Percentiles rank a stretch among this genome's conserved stretches.
Evolutionary conservation across 2,113 vertebrate species (phyloP).

Genomic region (Dascyllus trimaculatus): DNA sequence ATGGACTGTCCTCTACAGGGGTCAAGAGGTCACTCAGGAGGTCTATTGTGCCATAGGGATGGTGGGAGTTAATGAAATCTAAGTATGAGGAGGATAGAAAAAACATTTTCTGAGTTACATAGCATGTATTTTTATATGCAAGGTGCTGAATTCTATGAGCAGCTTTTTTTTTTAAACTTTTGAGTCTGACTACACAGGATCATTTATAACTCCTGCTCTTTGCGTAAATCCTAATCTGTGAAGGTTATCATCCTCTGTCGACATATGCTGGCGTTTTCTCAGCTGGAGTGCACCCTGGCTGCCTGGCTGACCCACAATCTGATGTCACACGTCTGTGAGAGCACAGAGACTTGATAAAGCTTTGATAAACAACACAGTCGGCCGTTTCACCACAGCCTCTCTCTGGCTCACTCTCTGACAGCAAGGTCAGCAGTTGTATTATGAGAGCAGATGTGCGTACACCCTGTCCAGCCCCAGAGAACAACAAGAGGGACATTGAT

Average conservation of each 20-base stretch:
- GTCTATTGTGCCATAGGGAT: slow-evolving; percentile 49
- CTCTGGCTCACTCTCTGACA: slow-evolving; percentile 71
- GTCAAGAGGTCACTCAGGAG: slow-evolving; percentile 67
- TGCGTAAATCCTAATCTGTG: slow-evolving; percentile 21
- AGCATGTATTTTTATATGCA: slow-evolving; percentile 7
- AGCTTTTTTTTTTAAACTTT: not conserved
- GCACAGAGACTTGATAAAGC: slow-evolving; percentile 75
- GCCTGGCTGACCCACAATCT: slow-evolving; percentile 63
- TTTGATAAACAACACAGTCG: slow-evolving; percentile 76
- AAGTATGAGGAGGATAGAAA: slow-evolving; percentile 13
- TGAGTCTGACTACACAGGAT: not conserved
- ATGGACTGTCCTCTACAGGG: slow-evolving; percentile 39
- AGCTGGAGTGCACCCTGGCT: slow-evolving; percentile 40
- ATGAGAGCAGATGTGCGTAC: slow-evolving; percentile 81
- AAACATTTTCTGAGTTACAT: slow-evolving; percentile 26
- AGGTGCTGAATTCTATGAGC: not conserved
- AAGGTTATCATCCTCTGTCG: slow-evolving; percentile 53
- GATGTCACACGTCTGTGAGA: slow-evolving; percentile 69
- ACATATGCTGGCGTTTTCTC: slow-evolving; percentile 28
- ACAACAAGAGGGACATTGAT: slow-evolving; percentile 83
- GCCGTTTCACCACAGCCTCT: slow-evolving; percentile 69
- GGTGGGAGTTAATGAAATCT: slow-evolving; percentile 59
- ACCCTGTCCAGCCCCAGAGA: slow-evolving; percentile 72
- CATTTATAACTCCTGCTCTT: slow-evolving; percentile 14
- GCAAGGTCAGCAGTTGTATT: slow-evolving; percentile 86